Evolutionary conservation across 2,113 vertebrate species (phyloP).

Genomic region (Odocoileus hemionus): DNA sequence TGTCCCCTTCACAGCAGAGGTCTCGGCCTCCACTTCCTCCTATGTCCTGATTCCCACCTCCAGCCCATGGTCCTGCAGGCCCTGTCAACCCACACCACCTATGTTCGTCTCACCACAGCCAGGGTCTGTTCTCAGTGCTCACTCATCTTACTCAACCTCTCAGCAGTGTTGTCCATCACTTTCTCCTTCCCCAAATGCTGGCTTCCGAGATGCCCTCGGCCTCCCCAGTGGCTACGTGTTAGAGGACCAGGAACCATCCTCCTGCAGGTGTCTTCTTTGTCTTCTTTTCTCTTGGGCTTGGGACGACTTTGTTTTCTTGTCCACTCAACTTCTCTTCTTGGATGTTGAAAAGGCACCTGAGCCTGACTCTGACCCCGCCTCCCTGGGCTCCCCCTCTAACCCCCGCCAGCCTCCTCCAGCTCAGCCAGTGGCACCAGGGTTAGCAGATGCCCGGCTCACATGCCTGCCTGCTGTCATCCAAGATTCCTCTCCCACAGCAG

Average conservation of each 20-base stretch:
- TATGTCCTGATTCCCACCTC: not conserved
- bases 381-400: not conserved
- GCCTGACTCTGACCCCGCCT: not conserved
- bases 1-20: not conserved
- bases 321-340: not conserved
- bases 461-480: fast-evolving
- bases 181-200: not conserved
- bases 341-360: not conserved
- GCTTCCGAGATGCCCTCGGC: not conserved
- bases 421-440: not conserved
- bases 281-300: not conserved
- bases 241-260: not conserved
- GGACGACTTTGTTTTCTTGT: not conserved
- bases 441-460: not conserved
- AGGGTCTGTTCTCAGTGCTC: not conserved
- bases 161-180: fast-evolving
- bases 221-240: not conserved
- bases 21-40: not conserved
- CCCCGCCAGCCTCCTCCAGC: not conserved
- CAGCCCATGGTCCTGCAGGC: not conserved
- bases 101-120: not conserved
- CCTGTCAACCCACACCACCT: not conserved
- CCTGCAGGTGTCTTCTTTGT: not conserved
- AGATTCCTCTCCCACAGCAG: not conserved
- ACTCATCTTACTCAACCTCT: not conserved